phyloP scores from a whole-genome alignment of 1,140 invertebrate species.

The Limonius californicus region DNA sequence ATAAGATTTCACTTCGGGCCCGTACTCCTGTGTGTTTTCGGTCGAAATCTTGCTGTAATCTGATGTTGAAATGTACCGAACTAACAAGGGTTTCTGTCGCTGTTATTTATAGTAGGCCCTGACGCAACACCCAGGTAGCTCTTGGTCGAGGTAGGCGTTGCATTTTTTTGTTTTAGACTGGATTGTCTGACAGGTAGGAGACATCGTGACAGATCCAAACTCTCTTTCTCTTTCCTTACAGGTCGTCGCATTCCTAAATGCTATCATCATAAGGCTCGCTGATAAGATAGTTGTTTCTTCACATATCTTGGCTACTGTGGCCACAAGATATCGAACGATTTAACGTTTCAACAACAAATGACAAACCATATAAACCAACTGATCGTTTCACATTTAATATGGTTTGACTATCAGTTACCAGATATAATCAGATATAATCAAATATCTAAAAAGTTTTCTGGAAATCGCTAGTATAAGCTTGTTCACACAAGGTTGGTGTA shows the following conservation, averaged over 20 bases:
- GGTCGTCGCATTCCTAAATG: not conserved
- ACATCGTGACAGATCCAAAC: slow-evolving; percentile 39
- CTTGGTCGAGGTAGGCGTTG: slow-evolving; percentile 42
- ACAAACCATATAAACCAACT: no score
- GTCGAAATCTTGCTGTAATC: slow-evolving; percentile 29
- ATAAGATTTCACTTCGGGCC: slow-evolving; percentile 17
- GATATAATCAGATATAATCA: no score
- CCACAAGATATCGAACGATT: not conserved
- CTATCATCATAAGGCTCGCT: no score
- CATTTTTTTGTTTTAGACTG: slow-evolving; percentile 35
- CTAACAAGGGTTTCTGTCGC: slow-evolving; percentile 44
- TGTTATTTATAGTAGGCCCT: slow-evolving; percentile 42
- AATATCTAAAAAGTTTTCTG: no score
- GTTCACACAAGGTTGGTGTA: no score
- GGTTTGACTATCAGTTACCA: no score
- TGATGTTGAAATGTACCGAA: slow-evolving; percentile 35
- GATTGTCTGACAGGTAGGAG: slow-evolving; percentile 33
- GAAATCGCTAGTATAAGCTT: no score
- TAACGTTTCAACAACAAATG: not conserved
- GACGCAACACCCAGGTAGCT: slow-evolving; percentile 45
- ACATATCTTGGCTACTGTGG: not conserved
- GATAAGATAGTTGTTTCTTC: not conserved
- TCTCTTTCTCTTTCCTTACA: not conserved
- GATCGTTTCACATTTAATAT: no score
- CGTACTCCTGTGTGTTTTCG: not conserved